Evolutionary conservation across 2,113 vertebrate genomes (phyloP).

Genomic region (Hyaena hyaena): DNA sequence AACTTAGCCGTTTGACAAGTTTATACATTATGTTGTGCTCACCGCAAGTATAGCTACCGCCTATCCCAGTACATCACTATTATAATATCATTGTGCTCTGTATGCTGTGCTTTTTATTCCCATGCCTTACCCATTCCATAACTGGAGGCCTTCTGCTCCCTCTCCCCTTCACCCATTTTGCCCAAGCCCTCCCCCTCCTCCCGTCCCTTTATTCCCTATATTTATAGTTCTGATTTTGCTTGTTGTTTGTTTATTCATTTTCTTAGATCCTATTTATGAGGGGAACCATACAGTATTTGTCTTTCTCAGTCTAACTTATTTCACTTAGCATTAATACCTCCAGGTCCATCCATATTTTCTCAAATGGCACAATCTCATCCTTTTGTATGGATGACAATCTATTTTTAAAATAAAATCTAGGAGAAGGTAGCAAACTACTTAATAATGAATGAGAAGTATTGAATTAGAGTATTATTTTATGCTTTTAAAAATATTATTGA

Average conservation of each 20-base stretch:
- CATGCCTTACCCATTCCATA: background rate
- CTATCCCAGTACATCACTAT: background rate
- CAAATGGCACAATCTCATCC: background rate
- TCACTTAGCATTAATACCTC: background rate
- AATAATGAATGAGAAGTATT: conserved; percentile 48
- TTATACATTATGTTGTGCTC: background rate
- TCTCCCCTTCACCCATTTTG: background rate
- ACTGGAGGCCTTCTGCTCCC: background rate
- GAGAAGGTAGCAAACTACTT: background rate
- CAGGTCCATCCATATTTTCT: background rate
- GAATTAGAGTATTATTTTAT: conserved; percentile 44
- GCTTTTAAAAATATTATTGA: conserved; percentile 26
- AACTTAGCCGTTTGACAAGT: background rate
- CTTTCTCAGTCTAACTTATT: background rate
- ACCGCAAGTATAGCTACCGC: background rate
- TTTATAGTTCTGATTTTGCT: background rate
- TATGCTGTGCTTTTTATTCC: background rate
- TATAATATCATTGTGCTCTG: background rate
- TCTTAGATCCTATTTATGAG: background rate
- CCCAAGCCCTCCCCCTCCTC: background rate
- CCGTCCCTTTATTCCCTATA: background rate
- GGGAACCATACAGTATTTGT: background rate
- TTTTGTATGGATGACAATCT: background rate
- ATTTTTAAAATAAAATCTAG: conserved; percentile 54
- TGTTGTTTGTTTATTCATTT: background rate